Base-by-base conservation (phyloP, 2,888 invertebrate species). In the Strigamia crassipes region DNA sequence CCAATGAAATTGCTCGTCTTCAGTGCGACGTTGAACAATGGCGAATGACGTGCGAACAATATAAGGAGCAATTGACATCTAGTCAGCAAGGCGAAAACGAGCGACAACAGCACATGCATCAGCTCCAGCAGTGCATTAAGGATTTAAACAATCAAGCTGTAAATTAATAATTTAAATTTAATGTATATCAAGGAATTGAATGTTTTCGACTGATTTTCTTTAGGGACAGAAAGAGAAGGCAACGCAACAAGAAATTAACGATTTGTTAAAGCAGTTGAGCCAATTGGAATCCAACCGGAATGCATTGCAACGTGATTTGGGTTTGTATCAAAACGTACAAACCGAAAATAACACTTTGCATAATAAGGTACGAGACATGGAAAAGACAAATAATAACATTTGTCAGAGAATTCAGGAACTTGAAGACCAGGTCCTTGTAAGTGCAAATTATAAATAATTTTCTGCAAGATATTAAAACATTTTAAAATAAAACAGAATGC, bases 61-160 rank as follows among this genome's bases (percentile, higher is more conserved):
- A 31, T 5, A 21, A 81, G 34, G 51, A 21, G 15, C 23, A 80
- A 21, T n/a, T 27, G 18, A 13, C 80, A 6, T 13, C 46, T 21
- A 46, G 13, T 80, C 87, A 92, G 31, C 92, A 93, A 86, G 88
- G 89, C 0, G 91, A 93, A 86, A 90, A 92, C 85, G 92, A 92
- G 82, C 89, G 92, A 51, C 91, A 91, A 84, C 89, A 92, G 87
- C 83, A 85, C 46, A 56, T 83, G 83, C 90, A 91, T 85, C 88
- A 91, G 84, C 90, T 91, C 13, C 92, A 93, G 81, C 85, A 86
- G 77, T 84, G 84, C 34, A 84, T 84, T 79, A 85, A 85, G 83
- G 85, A 77, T 23, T 15, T 81, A 42, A 77, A 77, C n/a, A 46
- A 80, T 23, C 13, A 80, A 46, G 46, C 41, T 18, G 80, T 46